Conservation (phyloP, 2,797 vertebrate species). For the Lutjanus argentimaculatus region DNA sequence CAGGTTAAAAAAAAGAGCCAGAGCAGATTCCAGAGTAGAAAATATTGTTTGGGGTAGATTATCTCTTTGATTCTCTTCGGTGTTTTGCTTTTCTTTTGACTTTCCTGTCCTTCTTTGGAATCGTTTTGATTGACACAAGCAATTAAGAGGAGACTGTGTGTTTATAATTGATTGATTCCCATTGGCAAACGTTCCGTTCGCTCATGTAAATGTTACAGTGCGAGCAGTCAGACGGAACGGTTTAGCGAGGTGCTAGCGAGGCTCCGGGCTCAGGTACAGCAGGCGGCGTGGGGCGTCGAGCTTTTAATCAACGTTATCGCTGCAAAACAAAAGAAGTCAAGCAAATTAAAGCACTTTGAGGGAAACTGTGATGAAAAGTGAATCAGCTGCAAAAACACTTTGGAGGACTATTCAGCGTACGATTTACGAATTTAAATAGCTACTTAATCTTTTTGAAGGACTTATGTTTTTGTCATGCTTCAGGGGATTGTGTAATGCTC, state of each 20-base stretch:
- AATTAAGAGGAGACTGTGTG: slow-evolving; percentile 23
- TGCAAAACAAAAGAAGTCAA: slow-evolving; percentile 71
- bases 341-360: slow-evolving; percentile 61
- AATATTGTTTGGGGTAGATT: neutral
- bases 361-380: slow-evolving; percentile 62
- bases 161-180: slow-evolving; percentile 46
- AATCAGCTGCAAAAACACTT: slow-evolving; percentile 61
- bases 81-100: neutral
- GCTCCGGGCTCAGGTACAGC: slow-evolving; percentile 43
- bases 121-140: slow-evolving; percentile 44
- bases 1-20: slow-evolving; percentile 35
- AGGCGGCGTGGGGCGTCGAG: slow-evolving; percentile 22
- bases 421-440: slow-evolving; percentile 72
- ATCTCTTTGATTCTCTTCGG: neutral
- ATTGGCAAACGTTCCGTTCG: neutral
- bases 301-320: slow-evolving; percentile 69
- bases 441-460: slow-evolving; percentile 61
- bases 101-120: neutral
- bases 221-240: slow-evolving; percentile 33
- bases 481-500: slow-evolving; percentile 23
- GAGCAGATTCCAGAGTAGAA: slow-evolving; percentile 30
- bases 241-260: neutral
- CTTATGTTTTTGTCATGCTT: slow-evolving; percentile 45
- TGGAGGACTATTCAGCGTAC: slow-evolving; percentile 64
- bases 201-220: slow-evolving; percentile 17